Conservation (phyloP, 2,888 invertebrate genomes). For the Campoletis raptor region DNA sequence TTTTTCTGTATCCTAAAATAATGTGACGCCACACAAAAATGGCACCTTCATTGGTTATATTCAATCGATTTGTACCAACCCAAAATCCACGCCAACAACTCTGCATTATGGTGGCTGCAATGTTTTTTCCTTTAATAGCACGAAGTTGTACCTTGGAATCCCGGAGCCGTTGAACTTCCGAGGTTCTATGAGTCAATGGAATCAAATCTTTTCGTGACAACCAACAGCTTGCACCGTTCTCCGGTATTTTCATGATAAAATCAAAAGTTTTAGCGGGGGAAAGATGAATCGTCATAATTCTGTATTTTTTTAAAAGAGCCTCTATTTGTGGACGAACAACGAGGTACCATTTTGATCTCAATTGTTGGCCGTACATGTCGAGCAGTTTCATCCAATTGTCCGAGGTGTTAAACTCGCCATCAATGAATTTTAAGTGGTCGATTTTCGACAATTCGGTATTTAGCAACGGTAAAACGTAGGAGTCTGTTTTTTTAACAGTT, state of each 20-base stretch:
- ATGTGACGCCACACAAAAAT: neutral
- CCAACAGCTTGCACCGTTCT: constrained; percentile 67
- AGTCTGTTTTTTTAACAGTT: constrained; percentile 43
- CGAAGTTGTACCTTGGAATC: constrained; percentile 70
- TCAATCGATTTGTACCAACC: constrained; percentile 63
- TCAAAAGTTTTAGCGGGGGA: constrained; percentile 60
- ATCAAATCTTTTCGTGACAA: constrained; percentile 68
- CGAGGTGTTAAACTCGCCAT: constrained; percentile 67
- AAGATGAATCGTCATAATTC: constrained; percentile 68
- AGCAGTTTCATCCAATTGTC: constrained; percentile 70
- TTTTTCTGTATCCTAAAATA: neutral
- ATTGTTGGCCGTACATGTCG: constrained; percentile 70
- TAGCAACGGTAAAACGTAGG: constrained; percentile 24
- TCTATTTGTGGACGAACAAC: constrained; percentile 72
- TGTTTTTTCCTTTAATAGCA: constrained; percentile 56
- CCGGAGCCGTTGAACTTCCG: constrained; percentile 65
- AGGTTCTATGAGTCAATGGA: constrained; percentile 47
- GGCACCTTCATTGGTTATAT: neutral
- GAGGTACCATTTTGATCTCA: constrained; percentile 73
- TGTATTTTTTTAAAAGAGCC: constrained; percentile 63
- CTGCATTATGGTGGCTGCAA: constrained; percentile 73
- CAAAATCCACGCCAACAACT: constrained; percentile 71
- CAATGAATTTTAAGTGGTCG: constrained; percentile 69
- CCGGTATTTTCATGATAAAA: constrained; percentile 68
- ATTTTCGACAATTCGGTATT: constrained; percentile 61